A percentile compares a stretch with the other conserved stretches of the same genome.
phyloP scores from a whole-genome alignment of 2,888 invertebrate genomes.

The Ophioninae sp. region DNA sequence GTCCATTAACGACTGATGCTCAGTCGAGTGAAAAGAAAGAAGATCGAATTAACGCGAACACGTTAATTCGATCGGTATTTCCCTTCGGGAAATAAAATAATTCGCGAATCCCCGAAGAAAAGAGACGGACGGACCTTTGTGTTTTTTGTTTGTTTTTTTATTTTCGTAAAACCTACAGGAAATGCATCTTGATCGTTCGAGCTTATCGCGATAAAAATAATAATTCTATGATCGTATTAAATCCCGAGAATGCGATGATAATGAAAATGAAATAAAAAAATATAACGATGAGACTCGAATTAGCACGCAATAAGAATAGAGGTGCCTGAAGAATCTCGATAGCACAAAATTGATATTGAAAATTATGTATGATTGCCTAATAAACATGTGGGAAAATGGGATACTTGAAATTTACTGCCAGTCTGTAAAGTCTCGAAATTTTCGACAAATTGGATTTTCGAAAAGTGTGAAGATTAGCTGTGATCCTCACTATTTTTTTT shows the following conservation, averaged over 20 bases:
- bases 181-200: background rate
- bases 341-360: background rate
- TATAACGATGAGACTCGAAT: background rate
- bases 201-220: background rate
- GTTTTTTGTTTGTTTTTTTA: background rate
- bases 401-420: background rate
- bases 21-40: background rate
- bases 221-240: background rate
- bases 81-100: background rate
- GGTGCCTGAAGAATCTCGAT: background rate
- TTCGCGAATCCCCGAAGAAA: background rate
- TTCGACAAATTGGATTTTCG: background rate
- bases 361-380: background rate
- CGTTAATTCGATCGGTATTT: constrained; percentile 7
- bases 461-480: background rate
- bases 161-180: background rate
- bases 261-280: background rate
- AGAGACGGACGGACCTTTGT: background rate
- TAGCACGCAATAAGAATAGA: background rate
- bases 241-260: background rate
- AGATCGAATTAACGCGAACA: background rate
- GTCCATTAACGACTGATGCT: constrained; percentile 1
- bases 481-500: background rate
- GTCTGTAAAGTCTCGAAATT: background rate
- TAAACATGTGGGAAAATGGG: background rate